phyloP scores from a whole-genome alignment of 2,888 invertebrate species.

The Tetrapedia diversipes region DNA sequence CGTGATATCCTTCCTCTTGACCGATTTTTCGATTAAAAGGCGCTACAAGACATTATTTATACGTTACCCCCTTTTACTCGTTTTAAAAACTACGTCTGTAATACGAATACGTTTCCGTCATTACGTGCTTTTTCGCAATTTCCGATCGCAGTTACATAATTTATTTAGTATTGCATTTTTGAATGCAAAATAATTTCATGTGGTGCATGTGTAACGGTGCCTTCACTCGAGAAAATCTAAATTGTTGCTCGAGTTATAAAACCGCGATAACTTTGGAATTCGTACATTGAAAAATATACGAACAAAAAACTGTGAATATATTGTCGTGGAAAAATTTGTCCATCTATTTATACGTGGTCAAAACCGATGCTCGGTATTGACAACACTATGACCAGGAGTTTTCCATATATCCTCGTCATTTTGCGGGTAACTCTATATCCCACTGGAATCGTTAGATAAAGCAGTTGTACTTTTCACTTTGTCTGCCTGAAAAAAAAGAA shows the following conservation, averaged over 20 bases:
- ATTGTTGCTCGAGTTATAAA: conserved; percentile 55
- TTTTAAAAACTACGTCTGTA: conserved; percentile 48
- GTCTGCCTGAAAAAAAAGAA: conserved; percentile 64
- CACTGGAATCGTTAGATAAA: conserved; percentile 65
- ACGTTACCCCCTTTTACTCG: conserved; percentile 53
- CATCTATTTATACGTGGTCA: conserved; percentile 67
- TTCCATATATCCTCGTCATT: conserved; percentile 72
- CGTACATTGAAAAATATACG: conserved; percentile 52
- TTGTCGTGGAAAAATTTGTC: conserved; percentile 61
- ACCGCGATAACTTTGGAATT: conserved; percentile 54
- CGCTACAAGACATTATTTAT: conserved; percentile 57
- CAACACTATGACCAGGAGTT: conserved; percentile 66
- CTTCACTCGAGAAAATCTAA: conserved; percentile 45
- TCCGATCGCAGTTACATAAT: conserved; percentile 19
- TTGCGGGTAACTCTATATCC: conserved; percentile 68
- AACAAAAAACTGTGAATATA: conserved; percentile 59
- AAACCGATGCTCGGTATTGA: conserved; percentile 68
- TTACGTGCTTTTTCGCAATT: conserved; percentile 44
- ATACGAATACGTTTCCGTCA: conserved; percentile 56
- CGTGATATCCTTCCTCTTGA: conserved; percentile 59
- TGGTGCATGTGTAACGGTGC: conserved; percentile 56
- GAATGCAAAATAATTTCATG: conserved; percentile 49
- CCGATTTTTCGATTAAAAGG: conserved; percentile 37
- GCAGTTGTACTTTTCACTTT: conserved; percentile 65
- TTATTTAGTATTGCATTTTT: conserved; percentile 36